These are phyloP conservation scores for Delichon dasypus DNA, from an alignment of 2,797 vertebrate genomes.

Conservation along the genomic window DNA sequence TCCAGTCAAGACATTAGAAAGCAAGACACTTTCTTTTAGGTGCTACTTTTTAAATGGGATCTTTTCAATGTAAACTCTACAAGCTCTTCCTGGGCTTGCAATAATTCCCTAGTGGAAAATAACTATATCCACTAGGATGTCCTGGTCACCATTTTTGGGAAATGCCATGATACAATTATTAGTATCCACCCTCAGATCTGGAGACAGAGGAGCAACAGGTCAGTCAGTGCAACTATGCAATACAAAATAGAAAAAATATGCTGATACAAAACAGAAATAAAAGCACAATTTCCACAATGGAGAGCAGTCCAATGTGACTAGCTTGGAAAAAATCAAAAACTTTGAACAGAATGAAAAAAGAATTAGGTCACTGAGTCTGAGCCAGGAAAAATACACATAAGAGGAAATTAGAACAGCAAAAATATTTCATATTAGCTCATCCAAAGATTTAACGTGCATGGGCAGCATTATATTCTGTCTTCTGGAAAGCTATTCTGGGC, in stretches of 20 bases:
- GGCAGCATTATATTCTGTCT: constrained; percentile 50
- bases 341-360: constrained; percentile 51
- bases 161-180: not conserved
- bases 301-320: constrained; percentile 35
- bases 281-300: constrained; percentile 44
- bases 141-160: not conserved
- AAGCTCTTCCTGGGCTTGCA: not conserved
- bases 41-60: not conserved
- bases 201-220: not conserved
- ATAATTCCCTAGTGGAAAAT: not conserved
- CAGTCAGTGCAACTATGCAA: not conserved
- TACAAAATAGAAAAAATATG: not conserved
- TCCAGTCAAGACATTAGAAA: not conserved
- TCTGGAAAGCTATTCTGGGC: constrained; percentile 52
- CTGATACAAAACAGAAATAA: not conserved
- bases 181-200: not conserved
- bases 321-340: constrained; percentile 66
- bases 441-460: constrained; percentile 60
- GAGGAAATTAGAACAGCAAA: constrained; percentile 72
- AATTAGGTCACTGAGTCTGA: constrained; percentile 75
- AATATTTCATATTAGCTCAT: constrained; percentile 71
- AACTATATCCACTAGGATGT: not conserved
- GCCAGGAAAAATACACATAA: constrained; percentile 75
- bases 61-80: not conserved
- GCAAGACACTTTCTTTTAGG: not conserved